Percentiles rank a stretch among this genome's conserved stretches.
Evolutionary conservation across 1,140 invertebrate genomes (phyloP).

Genomic region (Drosophila biarmipes): DNA sequence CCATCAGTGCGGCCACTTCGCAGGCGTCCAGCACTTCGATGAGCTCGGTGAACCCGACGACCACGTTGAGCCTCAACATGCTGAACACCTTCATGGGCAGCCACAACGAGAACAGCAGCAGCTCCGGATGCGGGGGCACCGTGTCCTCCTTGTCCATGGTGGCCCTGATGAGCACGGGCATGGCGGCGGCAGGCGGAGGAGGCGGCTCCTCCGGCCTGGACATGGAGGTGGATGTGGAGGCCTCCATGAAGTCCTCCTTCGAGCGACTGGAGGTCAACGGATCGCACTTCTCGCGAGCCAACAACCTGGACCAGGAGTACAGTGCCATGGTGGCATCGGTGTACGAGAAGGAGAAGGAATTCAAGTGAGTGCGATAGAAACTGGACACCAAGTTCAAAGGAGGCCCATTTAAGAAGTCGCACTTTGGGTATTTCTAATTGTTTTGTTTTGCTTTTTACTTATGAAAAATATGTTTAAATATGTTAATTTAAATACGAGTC

Average conservation of each 20-base stretch:
- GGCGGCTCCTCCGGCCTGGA: slow-evolving; percentile 7
- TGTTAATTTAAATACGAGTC: slow-evolving; percentile 5
- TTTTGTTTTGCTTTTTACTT: background rate
- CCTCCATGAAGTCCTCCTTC: slow-evolving; percentile 70
- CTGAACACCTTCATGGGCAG: slow-evolving; percentile 50
- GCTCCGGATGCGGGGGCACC: slow-evolving; percentile 67
- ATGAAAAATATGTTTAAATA: slow-evolving; percentile 2
- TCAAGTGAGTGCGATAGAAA: slow-evolving; percentile 56
- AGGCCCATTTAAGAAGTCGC: slow-evolving; percentile 22
- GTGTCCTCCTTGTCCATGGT: slow-evolving; percentile 53
- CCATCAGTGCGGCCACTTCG: slow-evolving; percentile 21
- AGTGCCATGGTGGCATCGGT: slow-evolving; percentile 79
- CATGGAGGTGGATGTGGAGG: slow-evolving; percentile 57
- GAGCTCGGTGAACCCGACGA: slow-evolving; percentile 23
- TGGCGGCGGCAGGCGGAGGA: background rate
- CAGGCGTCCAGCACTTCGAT: slow-evolving; percentile 35
- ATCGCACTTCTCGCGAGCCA: slow-evolving; percentile 45
- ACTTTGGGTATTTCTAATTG: slow-evolving; percentile 9
- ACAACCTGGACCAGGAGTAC: slow-evolving; percentile 73
- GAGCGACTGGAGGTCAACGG: slow-evolving; percentile 58
- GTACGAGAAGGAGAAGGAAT: slow-evolving; percentile 72
- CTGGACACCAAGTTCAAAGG: slow-evolving; percentile 1
- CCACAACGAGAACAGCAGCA: slow-evolving; percentile 68
- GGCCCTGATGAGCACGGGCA: slow-evolving; percentile 44
- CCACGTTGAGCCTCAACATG: slow-evolving; percentile 38